A percentile compares a stretch with the other conserved stretches of the same genome.
phyloP scores from a whole-genome alignment of 2,113 vertebrate species.

The Dromiciops gliroides region DNA sequence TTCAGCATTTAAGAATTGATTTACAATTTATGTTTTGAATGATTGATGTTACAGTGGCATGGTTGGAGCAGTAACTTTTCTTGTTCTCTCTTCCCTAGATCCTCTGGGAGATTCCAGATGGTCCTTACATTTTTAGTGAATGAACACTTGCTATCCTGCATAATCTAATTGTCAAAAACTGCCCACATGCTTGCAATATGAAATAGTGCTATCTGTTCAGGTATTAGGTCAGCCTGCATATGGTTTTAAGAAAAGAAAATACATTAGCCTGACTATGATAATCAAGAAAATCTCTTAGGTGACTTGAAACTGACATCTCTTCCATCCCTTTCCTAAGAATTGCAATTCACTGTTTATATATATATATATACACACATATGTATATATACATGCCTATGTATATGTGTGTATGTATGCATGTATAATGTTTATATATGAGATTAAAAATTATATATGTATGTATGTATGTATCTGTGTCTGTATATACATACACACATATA shows the following conservation, averaged over 20 bases:
- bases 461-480: not conserved
- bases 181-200: slow-evolving; percentile 46
- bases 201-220: slow-evolving; percentile 51
- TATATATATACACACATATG: not conserved
- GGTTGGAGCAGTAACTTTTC: slow-evolving; percentile 47
- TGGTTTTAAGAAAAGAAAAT: slow-evolving; percentile 54
- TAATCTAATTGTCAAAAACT: slow-evolving; percentile 54
- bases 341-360: slow-evolving; percentile 18
- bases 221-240: slow-evolving; percentile 42
- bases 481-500: not conserved
- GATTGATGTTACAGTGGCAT: slow-evolving; percentile 54
- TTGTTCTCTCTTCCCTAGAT: slow-evolving; percentile 38
- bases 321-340: slow-evolving; percentile 66
- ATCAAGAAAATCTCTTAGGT: slow-evolving; percentile 38
- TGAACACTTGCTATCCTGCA: slow-evolving; percentile 47
- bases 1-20: slow-evolving; percentile 25
- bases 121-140: slow-evolving; percentile 66
- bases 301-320: slow-evolving; percentile 54
- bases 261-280: slow-evolving; percentile 39
- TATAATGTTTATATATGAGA: too few species aligned
- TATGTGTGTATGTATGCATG: too few species aligned
- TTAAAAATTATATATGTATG: too few species aligned
- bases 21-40: slow-evolving; percentile 55
- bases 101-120: slow-evolving; percentile 55
- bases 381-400: not conserved